Base-by-base conservation (phyloP, 2,113 vertebrate genomes). In the rat (Rattus norvegicus) region DNA sequence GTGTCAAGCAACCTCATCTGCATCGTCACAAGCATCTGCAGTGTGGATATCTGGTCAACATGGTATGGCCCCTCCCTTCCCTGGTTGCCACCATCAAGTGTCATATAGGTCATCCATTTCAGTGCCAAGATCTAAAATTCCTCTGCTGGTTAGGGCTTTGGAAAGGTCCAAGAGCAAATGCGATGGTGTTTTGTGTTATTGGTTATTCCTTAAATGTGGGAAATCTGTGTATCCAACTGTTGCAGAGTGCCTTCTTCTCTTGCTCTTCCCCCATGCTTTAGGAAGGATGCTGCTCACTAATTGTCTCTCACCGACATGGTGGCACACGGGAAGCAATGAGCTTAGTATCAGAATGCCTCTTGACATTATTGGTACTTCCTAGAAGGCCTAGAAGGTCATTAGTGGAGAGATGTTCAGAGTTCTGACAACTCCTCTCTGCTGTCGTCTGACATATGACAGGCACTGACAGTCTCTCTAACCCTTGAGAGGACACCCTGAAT, bases 1-100 rank as follows among this genome's bases (percentile, higher is more conserved):
- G 99, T 99, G 98, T 99, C 99, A 0, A 99, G 99, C 98, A 99
- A 99, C 97, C 99, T 99, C 56, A 99, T 99, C 10, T 99, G 99
- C 97, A 99, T 99, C 26, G 99, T 99, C 94, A 99, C 99, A 14
- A 98, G 98, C 91, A 99, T 99, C 95, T 98, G 99, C 75, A 99
- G 99, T 0, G 87, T 95, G 0, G 99, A 99, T 95, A 98, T 99
- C 96, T 0, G 99, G 99, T 67, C 97, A 99, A n/a, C 99, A 99
- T 99, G 99, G 97, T 92, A 98, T 97, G 3, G 0, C 85, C 52
- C 47, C 52, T 3, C 0, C 17, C 0, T 0, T 4, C 16, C 19
- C 30, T n/a, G 2, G 36, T 10, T 49, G 47, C 17, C 7, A 0
- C 1, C 9, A 52, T 69, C 12, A 9, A 47, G 28, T 47, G 61